phyloP scores from a whole-genome alignment of 2,797 vertebrate genomes.

The Myiothlypis chrysogaster region DNA sequence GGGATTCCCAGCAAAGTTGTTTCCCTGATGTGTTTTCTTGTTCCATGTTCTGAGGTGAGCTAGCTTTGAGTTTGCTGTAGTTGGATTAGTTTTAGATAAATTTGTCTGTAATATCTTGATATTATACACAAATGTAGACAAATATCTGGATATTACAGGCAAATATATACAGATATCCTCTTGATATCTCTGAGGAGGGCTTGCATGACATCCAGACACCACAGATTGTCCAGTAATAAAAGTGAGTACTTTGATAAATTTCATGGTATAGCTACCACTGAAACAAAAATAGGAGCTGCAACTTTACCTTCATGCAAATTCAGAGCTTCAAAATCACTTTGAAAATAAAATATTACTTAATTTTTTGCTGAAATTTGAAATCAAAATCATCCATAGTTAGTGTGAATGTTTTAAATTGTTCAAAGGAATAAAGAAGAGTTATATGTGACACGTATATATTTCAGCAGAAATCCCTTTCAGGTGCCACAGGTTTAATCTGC shows the following conservation, averaged over 20 bases:
- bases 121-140: not conserved
- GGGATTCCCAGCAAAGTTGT: not conserved
- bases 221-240: no score
- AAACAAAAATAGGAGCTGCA: not conserved
- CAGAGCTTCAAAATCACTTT: not conserved
- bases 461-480: not conserved
- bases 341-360: not conserved
- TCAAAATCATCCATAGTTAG: not conserved
- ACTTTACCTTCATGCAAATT: not conserved
- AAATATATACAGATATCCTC: not conserved
- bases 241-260: not conserved
- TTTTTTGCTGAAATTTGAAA: not conserved
- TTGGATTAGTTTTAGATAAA: not conserved
- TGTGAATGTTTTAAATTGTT: not conserved
- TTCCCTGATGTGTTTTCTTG: not conserved
- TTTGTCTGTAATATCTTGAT: not conserved
- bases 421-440: not conserved
- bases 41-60: not conserved
- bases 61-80: not conserved
- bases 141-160: not conserved
- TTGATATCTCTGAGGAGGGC: not conserved
- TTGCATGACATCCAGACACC: not conserved
- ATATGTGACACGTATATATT: rapidly evolving
- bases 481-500: not conserved
- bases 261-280: not conserved